Evolutionary conservation across 2,797 vertebrate species (phyloP).

Genomic region (Tenualosa ilisha): DNA sequence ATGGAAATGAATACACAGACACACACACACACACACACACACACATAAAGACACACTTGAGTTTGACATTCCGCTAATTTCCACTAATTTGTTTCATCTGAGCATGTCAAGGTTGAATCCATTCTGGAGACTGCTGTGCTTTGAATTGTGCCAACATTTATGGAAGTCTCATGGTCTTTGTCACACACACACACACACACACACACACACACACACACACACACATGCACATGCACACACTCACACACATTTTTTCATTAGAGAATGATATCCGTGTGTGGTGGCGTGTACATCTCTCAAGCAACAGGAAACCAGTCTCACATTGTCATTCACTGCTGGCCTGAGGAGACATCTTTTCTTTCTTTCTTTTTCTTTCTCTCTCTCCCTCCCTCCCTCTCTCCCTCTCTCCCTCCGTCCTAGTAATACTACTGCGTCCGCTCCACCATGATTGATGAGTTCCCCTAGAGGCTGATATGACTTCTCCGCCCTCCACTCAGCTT

Average conservation of each 20-base stretch:
- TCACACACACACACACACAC: neutral
- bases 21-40: conserved; percentile 12
- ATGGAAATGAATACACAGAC: neutral
- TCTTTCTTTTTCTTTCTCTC: neutral
- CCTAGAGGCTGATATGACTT: neutral
- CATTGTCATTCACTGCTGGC: conserved; percentile 4
- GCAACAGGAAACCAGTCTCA: neutral
- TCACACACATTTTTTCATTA: neutral
- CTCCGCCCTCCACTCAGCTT: neutral
- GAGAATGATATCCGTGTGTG: neutral
- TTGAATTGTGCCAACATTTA: neutral
- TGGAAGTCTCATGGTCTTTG: neutral
- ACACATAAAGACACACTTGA: neutral
- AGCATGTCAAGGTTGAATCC: neutral
- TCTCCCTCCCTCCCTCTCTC: neutral
- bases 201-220: neutral
- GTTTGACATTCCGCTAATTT: no score
- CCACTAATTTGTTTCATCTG: neutral
- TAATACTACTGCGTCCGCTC: neutral
- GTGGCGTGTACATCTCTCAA: neutral
- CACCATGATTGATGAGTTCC: conserved; percentile 7
- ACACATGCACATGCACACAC: neutral
- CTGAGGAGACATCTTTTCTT: neutral
- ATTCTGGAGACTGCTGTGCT: neutral
- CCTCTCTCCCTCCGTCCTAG: neutral